These are phyloP conservation scores for Phymatocera aterrima DNA, from an alignment of 2,888 invertebrate species.

Conservation along the genomic window DNA sequence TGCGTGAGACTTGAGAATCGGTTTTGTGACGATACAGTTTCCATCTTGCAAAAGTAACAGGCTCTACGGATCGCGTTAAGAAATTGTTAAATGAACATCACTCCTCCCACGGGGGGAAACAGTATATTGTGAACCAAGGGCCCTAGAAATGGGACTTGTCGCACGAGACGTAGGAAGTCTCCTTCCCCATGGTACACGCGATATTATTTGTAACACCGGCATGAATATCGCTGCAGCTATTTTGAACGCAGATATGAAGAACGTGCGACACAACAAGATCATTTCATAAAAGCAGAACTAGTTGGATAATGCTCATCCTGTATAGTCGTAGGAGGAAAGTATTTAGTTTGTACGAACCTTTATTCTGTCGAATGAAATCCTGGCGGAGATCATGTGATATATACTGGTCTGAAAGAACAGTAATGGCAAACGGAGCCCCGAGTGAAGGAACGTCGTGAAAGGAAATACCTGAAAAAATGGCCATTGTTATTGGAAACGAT, in stretches of 20 bases:
- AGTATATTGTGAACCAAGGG: too few relatives aligned
- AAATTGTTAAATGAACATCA: not conserved
- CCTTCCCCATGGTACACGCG: too few relatives aligned
- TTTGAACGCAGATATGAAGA: too few relatives aligned
- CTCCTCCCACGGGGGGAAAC: not conserved
- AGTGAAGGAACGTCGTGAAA: not conserved
- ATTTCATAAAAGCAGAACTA: too few relatives aligned
- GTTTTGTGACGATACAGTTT: constrained; percentile 70
- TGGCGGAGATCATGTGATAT: not conserved
- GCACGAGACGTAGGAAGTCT: too few relatives aligned
- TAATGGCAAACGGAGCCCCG: not conserved
- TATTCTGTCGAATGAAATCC: not conserved
- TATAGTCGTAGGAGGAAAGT: too few relatives aligned
- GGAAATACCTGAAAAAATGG: constrained; percentile 9
- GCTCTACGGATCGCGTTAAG: constrained; percentile 61
- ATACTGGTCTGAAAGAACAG: not conserved
- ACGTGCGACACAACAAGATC: too few relatives aligned
- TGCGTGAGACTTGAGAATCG: constrained; percentile 74
- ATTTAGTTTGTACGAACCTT: not conserved
- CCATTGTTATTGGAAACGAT: not conserved
- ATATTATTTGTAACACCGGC: too few relatives aligned
- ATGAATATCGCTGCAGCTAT: too few relatives aligned
- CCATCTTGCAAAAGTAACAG: constrained; percentile 75
- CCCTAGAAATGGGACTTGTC: too few relatives aligned
- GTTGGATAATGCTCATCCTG: too few relatives aligned